Percentiles rank a stretch among this genome's conserved stretches.
phyloP scores from a whole-genome alignment of 2,113 vertebrate genomes.

The Apus apus region DNA sequence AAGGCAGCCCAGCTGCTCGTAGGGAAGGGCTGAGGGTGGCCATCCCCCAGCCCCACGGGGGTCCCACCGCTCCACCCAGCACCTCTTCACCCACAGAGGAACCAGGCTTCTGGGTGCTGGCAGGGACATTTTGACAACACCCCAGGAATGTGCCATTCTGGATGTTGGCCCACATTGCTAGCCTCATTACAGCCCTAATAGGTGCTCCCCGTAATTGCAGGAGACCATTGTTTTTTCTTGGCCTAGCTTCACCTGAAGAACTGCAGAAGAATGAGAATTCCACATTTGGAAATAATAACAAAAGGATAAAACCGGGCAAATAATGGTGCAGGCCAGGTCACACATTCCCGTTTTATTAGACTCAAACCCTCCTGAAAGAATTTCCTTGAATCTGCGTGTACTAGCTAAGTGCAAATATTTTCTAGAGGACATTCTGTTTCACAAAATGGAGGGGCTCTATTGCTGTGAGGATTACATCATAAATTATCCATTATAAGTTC shows the following conservation, averaged over 20 bases:
- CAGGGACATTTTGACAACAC: not conserved
- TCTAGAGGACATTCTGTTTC: slow-evolving; percentile 61
- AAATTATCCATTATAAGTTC: slow-evolving; percentile 33
- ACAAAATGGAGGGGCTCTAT: slow-evolving; percentile 43
- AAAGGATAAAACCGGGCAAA: slow-evolving; percentile 63
- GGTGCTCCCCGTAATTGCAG: not conserved
- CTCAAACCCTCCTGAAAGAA: slow-evolving; percentile 53
- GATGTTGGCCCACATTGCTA: not conserved
- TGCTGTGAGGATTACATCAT: not conserved
- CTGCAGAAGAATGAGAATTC: slow-evolving; percentile 47
- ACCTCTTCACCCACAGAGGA: accelerated
- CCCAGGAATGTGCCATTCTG: accelerated
- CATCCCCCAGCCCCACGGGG: accelerated
- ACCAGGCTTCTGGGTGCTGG: accelerated
- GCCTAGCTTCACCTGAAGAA: slow-evolving; percentile 61
- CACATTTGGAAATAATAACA: slow-evolving; percentile 73
- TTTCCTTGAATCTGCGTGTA: slow-evolving; percentile 55
- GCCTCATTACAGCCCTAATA: not conserved
- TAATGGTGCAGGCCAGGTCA: slow-evolving; percentile 62
- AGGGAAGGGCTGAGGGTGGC: not conserved
- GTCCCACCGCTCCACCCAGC: not conserved
- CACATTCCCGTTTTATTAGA: slow-evolving; percentile 68
- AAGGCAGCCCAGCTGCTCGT: not conserved
- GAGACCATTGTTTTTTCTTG: slow-evolving; percentile 39
- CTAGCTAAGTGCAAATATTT: slow-evolving; percentile 52